Conservation (phyloP, 2,113 vertebrate genomes). For the Malaclemys terrapin region DNA sequence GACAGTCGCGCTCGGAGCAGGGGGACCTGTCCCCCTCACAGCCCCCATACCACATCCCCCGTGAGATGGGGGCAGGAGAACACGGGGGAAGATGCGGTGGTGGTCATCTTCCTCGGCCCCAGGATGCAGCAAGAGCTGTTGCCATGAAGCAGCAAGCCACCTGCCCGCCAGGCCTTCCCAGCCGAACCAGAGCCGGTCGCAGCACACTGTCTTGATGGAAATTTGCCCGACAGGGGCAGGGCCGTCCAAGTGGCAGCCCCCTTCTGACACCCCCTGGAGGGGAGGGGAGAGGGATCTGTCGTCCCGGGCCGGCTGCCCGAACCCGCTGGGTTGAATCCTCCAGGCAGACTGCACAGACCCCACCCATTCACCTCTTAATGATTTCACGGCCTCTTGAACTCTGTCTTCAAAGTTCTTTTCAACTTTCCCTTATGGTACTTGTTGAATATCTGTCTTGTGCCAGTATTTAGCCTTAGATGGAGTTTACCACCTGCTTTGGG, state of each 20-base stretch:
- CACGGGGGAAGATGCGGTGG: too few relatives aligned
- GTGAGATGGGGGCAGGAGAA: background rate
- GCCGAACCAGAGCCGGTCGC: conserved; percentile 14
- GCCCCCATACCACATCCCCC: background rate
- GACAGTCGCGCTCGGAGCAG: background rate
- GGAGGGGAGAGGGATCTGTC: background rate
- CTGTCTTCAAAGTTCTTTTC: too few relatives aligned
- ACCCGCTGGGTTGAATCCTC: background rate
- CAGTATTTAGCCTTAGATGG: too few relatives aligned
- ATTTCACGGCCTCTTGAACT: too few relatives aligned
- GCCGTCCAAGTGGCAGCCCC: background rate
- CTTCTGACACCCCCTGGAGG: background rate
- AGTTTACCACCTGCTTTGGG: too few relatives aligned
- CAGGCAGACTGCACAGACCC: background rate
- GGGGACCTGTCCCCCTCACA: background rate
- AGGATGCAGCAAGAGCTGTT: background rate
- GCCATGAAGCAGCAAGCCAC: background rate
- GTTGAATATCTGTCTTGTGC: too few relatives aligned
- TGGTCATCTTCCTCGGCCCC: background rate
- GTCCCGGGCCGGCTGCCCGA: background rate
- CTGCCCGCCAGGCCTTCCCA: background rate
- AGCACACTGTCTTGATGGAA: background rate
- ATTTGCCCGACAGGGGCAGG: background rate
- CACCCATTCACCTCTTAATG: too few relatives aligned
- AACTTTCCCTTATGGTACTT: too few relatives aligned